A percentile compares a stretch with the other conserved stretches of the same genome.
These are phyloP conservation scores for Brassicogethes aeneus DNA, from an alignment of 2,888 invertebrate species.

Conservation along the genomic window DNA sequence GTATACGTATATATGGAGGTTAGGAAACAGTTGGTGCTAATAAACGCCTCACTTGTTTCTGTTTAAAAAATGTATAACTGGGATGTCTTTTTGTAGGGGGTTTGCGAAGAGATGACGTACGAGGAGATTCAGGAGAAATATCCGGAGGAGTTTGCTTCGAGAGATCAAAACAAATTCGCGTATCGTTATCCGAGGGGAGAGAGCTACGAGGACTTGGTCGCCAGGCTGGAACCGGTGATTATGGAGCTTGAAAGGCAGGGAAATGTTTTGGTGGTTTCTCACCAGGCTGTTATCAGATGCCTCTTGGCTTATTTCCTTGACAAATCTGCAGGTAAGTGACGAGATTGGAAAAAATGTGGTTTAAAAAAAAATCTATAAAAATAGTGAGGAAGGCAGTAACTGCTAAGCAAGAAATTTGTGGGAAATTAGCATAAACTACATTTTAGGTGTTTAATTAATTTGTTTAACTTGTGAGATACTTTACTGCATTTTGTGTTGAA, in stretches of 20 bases:
- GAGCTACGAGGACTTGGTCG: slow-evolving; percentile 97
- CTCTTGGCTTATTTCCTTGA: slow-evolving; percentile 96
- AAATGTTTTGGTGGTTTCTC: slow-evolving; percentile 91
- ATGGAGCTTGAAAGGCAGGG: slow-evolving; percentile 98
- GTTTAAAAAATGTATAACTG: not conserved
- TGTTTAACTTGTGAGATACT: too few species aligned
- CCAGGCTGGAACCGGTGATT: slow-evolving; percentile 94
- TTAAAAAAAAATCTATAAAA: too few species aligned
- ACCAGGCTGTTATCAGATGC: slow-evolving; percentile 94
- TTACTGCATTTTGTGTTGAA: too few species aligned
- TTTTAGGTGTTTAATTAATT: too few species aligned
- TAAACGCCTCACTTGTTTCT: not conserved
- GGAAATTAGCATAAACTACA: too few species aligned
- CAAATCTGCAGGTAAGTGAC: slow-evolving; percentile 75
- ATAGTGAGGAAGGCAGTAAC: too few species aligned
- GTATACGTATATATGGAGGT: too few species aligned
- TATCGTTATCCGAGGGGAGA: slow-evolving; percentile 86
- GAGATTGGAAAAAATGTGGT: too few species aligned
- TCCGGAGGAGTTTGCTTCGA: slow-evolving; percentile 90
- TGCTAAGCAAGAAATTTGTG: too few species aligned
- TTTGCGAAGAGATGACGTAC: slow-evolving; percentile 99
- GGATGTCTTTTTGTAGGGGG: slow-evolving; percentile 57
- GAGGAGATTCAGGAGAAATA: slow-evolving; percentile 90
- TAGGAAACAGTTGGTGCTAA: too few species aligned
- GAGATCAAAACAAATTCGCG: slow-evolving; percentile 96